Percentiles rank a stretch among this genome's conserved stretches.
Conservation (phyloP, 2,888 invertebrate species). For the Pollenia angustigena region DNA sequence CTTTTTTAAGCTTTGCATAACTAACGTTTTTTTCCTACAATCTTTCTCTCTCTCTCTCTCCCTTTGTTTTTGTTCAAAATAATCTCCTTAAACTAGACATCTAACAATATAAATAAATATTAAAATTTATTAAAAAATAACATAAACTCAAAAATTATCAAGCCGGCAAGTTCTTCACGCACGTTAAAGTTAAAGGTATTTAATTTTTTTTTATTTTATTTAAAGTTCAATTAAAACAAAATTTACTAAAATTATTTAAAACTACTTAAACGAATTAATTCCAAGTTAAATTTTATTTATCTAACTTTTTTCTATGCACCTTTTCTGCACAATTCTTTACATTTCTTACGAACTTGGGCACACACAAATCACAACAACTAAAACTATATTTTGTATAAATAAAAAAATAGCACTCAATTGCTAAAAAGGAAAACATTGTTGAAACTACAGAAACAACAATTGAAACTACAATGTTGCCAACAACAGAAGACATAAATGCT, state of each 20-base stretch:
- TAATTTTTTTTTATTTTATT: neutral
- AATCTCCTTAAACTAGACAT: neutral
- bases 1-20: conserved; percentile 4
- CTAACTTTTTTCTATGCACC: conserved; percentile 46
- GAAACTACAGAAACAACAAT: conserved; percentile 57
- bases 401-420: conserved; percentile 57
- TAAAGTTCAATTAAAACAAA: conserved; percentile 1
- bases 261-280: neutral
- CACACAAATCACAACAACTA: conserved; percentile 55
- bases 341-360: conserved; percentile 34
- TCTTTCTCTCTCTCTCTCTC: neutral
- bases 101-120: conserved; percentile 57
- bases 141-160: conserved; percentile 31
- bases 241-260: neutral
- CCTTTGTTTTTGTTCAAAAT: neutral
- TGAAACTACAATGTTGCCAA: conserved; percentile 73
- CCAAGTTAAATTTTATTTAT: conserved; percentile 23
- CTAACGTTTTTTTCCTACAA: conserved; percentile 2
- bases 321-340: conserved; percentile 4
- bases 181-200: conserved; percentile 23
- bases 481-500: conserved; percentile 72
- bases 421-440: conserved; percentile 66
- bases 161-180: conserved; percentile 52
- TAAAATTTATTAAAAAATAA: conserved; percentile 23
- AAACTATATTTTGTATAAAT: conserved; percentile 28